Percentiles rank a stretch among this genome's conserved stretches.
Conservation (phyloP, 1,140 invertebrate species). For the Drosophila serrata region DNA sequence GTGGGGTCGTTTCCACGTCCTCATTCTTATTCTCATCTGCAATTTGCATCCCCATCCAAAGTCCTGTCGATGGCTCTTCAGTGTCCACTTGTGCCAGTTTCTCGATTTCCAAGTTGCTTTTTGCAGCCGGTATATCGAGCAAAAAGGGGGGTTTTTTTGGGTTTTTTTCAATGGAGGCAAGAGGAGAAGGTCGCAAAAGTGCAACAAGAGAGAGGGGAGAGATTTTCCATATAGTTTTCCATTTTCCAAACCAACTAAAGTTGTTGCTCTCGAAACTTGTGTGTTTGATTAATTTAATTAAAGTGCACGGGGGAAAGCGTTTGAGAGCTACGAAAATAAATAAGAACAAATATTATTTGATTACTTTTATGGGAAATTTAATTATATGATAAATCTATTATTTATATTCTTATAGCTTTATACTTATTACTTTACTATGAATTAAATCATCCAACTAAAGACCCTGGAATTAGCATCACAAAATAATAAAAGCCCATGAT, state of each 20-base stretch:
- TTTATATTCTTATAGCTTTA: no score
- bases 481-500: slow-evolving; percentile 1
- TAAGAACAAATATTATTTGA: neutral
- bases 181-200: slow-evolving; percentile 26
- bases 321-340: neutral
- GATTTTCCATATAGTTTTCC: slow-evolving; percentile 22
- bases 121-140: neutral
- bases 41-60: slow-evolving; percentile 22
- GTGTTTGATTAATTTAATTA: slow-evolving; percentile 39
- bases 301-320: neutral
- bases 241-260: slow-evolving; percentile 13
- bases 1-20: slow-evolving; percentile 20
- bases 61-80: slow-evolving; percentile 40
- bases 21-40: slow-evolving; percentile 12
- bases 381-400: neutral
- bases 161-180: neutral
- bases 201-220: slow-evolving; percentile 15
- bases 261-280: slow-evolving; percentile 21
- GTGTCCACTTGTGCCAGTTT: slow-evolving; percentile 69
- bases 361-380: neutral
- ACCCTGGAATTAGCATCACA: neutral
- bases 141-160: neutral
- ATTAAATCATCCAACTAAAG: neutral
- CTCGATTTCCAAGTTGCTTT: slow-evolving; percentile 35
- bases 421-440: neutral